These are phyloP conservation scores for Globia sparganii DNA, from an alignment of 2,888 invertebrate species.

Conservation along the genomic window DNA sequence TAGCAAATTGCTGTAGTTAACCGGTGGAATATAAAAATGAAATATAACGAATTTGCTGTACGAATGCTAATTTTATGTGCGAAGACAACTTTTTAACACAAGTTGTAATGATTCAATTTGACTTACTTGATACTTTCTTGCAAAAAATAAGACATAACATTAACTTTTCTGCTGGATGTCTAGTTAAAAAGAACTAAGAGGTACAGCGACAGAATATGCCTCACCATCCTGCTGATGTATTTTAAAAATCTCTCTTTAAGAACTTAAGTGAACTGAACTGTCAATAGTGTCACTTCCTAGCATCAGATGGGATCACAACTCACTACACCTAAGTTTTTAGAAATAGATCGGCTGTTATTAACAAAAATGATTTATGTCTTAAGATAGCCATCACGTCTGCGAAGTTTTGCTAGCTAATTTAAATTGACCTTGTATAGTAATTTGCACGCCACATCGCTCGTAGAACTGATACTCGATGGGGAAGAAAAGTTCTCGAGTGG, in stretches of 20 bases:
- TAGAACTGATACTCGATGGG: no score
- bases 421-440: background rate
- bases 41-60: conserved; percentile 36
- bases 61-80: conserved; percentile 47
- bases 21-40: conserved; percentile 46
- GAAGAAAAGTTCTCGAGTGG: no score
- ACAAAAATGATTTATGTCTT: background rate
- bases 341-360: background rate
- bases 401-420: background rate
- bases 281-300: no score
- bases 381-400: background rate
- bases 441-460: no score
- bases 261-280: background rate
- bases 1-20: conserved; percentile 47
- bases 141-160: background rate
- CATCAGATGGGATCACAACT: background rate
- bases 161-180: background rate
- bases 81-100: conserved; percentile 27
- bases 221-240: background rate
- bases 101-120: background rate
- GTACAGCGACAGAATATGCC: background rate
- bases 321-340: no score
- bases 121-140: background rate
- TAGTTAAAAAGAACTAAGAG: background rate
- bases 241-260: background rate